A percentile compares a stretch with the other conserved stretches of the same genome.
Evolutionary conservation across 2,888 invertebrate genomes (phyloP).

Genomic region (Conomelus anceps): DNA sequence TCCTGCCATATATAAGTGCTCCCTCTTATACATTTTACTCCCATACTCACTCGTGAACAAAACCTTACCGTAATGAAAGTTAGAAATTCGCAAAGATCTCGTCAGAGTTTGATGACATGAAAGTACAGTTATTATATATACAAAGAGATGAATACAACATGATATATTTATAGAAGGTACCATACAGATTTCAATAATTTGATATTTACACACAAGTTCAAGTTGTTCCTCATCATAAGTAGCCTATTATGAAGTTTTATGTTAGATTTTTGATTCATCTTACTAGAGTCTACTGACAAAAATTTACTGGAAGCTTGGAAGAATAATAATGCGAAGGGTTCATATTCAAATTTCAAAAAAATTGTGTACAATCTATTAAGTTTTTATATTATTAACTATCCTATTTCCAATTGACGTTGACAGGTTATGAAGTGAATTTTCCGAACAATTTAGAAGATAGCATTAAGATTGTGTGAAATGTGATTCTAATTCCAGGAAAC

Average conservation of each 20-base stretch:
- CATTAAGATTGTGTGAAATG: background rate
- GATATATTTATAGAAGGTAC: too few relatives aligned
- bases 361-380: background rate
- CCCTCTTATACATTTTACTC: background rate
- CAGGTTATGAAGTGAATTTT: background rate
- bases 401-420: background rate
- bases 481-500: too few relatives aligned
- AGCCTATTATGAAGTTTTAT: background rate
- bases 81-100: background rate
- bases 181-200: background rate
- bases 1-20: background rate
- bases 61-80: background rate
- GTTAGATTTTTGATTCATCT: background rate
- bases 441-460: background rate
- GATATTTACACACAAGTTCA: background rate
- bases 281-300: background rate
- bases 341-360: background rate
- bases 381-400: background rate
- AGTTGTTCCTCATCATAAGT: background rate
- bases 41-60: background rate
- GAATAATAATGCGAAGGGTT: background rate
- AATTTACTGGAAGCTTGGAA: background rate
- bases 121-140: background rate
- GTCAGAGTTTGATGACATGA: background rate
- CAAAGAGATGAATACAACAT: background rate